Evolutionary conservation across 2,113 vertebrate genomes (phyloP), one percentile per base, ranked within the genome.

Genomic region (Fulmarus glacialis): DNA sequence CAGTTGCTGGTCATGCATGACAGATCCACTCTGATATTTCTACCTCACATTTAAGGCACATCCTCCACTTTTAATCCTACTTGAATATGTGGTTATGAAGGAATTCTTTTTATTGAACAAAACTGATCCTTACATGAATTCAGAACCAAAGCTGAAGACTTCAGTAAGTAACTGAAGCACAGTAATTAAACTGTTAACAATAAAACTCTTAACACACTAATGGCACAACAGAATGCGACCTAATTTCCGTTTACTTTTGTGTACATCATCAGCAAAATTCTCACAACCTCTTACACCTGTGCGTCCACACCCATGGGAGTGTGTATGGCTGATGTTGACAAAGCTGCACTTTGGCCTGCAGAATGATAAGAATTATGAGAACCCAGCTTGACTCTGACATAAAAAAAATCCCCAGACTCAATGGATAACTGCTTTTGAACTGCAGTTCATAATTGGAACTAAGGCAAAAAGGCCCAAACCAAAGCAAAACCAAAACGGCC

Each of bases 251-350:
- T 59, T 79, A 26, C 47, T 84, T 77, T 34, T 36, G 6, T 20
- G 22, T 40, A 36, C 12, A 66, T 52, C 15, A 43, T 15, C 72
- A 93, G 4, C 6, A 88, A 75, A 73, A 13, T n/a, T 67, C 4
- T 77, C 77, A 71, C 26, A 72, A 42, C 10, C 12, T 64, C 13
- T 32, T 53, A 36, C 5, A 48, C 7, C 11, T 43, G 4, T 30
- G 11, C 1, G 0, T 74, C 50, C 4, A 40, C 2, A 8, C 50
- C 6, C 8, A 40, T 0, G 2, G 14, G 12, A 45, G 1, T 6
- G 2, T 21, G 6, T 38, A 58, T 11, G 6, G 20, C 6, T 80
- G 43, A 45, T 84, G 26, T 18, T n/a, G 71, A 40, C 36, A 73
- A 59, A 74, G 9, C 24, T 73, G 53, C 17, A 63, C 24, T 77